Evolutionary conservation across 1,140 invertebrate species (phyloP), one percentile per base, ranked within the genome.

Genomic region (Drosophila nasuta): DNA sequence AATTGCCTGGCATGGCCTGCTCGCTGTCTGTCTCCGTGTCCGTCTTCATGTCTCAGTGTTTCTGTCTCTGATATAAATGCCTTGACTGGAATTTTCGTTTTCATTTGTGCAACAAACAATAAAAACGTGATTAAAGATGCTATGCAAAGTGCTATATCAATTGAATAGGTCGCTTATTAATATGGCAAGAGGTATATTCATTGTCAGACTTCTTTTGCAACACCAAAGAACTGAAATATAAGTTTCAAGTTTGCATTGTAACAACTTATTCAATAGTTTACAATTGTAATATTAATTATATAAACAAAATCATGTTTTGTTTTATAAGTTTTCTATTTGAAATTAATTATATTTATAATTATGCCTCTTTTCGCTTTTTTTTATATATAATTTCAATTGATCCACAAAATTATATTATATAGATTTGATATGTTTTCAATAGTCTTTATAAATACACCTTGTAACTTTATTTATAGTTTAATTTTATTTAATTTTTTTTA

Each of bases 41-140:
- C 30, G 30, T 13, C 7, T 46, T 25, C 33, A 6, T 48, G 11
- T 33, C 45, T 10, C 3, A 25, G 20, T 3, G n/a, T 48, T 2
- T 30, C 57, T 28, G 20, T 28, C 5, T 30, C 57, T 28, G 70
- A 81, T 83, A 81, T 79, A 78, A 89, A 88, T 89, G 75, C 68
- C 67, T 83, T 46, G 83, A 63, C 66, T 63, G 68, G 76, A 74
- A 71, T 76, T 77, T 82, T 83, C 62, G 81, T 76, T 85, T 85
- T 80, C 77, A 80, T 88, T 77, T 81, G 68, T 75, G 78, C 78
- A 81, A 70, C 75, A 75, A 83, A 89, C 81, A 89, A 89, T 89
- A 79, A 85, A 89, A 89, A 89, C 86, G 86, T 89, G 85, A 89
- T 89, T 85, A 85, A 89, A 89, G 85, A 90, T 89, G 85, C 86